A percentile compares a stretch with the other conserved stretches of the same genome.
Evolutionary conservation across 1,140 invertebrate genomes (phyloP).

Genomic region (Colletes gigas): DNA sequence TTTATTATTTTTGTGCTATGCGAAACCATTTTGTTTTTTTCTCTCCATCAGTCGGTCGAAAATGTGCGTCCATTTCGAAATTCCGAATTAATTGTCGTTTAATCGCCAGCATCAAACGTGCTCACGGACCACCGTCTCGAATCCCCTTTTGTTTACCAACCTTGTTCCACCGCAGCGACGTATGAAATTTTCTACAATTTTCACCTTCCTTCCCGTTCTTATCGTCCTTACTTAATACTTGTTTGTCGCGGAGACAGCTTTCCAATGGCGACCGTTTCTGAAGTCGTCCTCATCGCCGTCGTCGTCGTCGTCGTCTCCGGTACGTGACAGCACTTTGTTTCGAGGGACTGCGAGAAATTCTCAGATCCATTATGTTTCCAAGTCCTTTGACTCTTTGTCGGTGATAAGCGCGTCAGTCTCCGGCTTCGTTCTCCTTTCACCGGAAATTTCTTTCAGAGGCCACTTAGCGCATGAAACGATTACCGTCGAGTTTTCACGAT

Average conservation of each 20-base stretch:
- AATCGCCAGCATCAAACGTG: too few relatives aligned
- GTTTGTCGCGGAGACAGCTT: slow-evolving; percentile 34
- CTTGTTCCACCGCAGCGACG: not conserved
- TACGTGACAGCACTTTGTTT: slow-evolving; percentile 42
- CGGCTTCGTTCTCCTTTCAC: slow-evolving; percentile 28
- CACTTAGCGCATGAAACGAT: slow-evolving; percentile 47
- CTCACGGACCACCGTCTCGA: not conserved
- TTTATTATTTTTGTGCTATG: slow-evolving; percentile 31
- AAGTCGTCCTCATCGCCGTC: slow-evolving; percentile 8
- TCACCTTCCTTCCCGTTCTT: slow-evolving; percentile 16
- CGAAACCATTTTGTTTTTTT: slow-evolving; percentile 21
- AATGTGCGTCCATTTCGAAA: slow-evolving; percentile 1
- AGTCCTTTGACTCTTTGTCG: slow-evolving; percentile 50
- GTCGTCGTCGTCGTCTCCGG: not conserved
- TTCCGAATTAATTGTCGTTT: slow-evolving; percentile 17
- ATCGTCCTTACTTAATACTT: slow-evolving; percentile 36
- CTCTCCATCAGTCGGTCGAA: not conserved
- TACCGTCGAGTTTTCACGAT: slow-evolving; percentile 37
- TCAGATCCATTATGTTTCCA: slow-evolving; percentile 48
- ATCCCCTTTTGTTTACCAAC: not conserved
- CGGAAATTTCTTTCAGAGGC: slow-evolving; percentile 45
- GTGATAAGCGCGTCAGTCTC: slow-evolving; percentile 45
- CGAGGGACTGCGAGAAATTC: slow-evolving; percentile 39
- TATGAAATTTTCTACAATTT: not conserved
- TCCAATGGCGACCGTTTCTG: slow-evolving; percentile 27